phyloP scores from a whole-genome alignment of 2,113 vertebrate species.

The Azemiops feae region DNA sequence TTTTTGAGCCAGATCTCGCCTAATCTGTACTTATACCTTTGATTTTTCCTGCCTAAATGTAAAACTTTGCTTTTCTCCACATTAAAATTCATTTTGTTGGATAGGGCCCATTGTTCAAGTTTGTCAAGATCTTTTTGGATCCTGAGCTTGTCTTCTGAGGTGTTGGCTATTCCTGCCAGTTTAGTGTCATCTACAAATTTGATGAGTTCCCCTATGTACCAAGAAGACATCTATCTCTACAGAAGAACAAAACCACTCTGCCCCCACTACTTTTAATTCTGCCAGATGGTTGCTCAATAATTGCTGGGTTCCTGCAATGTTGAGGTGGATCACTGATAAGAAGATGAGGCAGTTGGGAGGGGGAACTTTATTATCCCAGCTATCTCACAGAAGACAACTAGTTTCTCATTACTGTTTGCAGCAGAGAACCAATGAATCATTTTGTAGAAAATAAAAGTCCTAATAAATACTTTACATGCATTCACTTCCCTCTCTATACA shows the following conservation, averaged over 20 bases:
- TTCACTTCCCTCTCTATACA: not conserved
- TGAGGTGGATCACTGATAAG: not conserved
- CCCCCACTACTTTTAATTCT: not conserved
- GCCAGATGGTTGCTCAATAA: not conserved
- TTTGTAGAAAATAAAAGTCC: not conserved
- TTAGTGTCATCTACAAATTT: too few species aligned
- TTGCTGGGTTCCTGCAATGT: not conserved
- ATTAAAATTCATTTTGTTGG: too few species aligned
- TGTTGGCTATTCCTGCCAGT: too few species aligned
- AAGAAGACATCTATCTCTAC: not conserved
- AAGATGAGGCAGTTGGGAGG: not conserved
- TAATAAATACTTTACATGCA: not conserved
- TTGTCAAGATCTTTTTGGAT: too few species aligned
- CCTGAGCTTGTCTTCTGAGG: too few species aligned
- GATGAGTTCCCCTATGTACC: not conserved
- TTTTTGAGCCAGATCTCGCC: too few species aligned
- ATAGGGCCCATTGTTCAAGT: too few species aligned
- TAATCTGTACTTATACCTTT: too few species aligned
- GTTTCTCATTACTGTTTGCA: not conserved
- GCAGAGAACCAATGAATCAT: not conserved
- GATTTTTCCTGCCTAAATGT: too few species aligned
- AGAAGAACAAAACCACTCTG: not conserved
- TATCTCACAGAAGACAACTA: not conserved
- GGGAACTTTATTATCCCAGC: not conserved
- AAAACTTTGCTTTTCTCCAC: too few species aligned